Base-by-base conservation (phyloP, 2,888 invertebrate genomes). In the Seira sanloemensis region DNA sequence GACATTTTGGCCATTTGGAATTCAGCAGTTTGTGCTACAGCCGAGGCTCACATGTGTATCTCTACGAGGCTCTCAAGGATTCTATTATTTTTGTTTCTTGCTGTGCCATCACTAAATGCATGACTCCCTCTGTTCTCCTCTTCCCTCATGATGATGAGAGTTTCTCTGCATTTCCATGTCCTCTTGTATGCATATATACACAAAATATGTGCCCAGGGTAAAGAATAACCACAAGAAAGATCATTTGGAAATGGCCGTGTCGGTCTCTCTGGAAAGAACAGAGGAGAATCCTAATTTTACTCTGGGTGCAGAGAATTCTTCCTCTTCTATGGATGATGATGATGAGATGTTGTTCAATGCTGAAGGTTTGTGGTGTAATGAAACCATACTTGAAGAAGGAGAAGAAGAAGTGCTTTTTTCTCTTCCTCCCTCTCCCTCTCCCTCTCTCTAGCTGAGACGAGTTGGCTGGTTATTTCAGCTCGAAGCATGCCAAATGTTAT, bases 1-100 rank as follows among this genome's bases (percentile, higher is more conserved):
- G 75, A 81, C 81, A 72, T 65, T 69, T 77, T 78, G 78, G 73
- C 73, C 83, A 83, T 73, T 83, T 78, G 72, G 67, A 66, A 78
- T 83, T 83, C 83, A 83, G 27, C 73, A n/a, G n/a, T 68, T 58
- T 27, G 25, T n/a, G 50, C 16, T 50, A 12, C 50, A 50, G 50
- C 16, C 16, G 50, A 50, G 50, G 50, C 12, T 50, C 37, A 37
- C 37, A 37, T 37, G 12, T 37, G 37, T 37, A 37, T 37, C 5
- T 12, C 4, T 37, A 37, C 37, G 50, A n/a, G 50, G 16, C 12
- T 50, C 50, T 50, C 50, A n/a, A n/a, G n/a, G n/a, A n/a, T n/a
- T n/a, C n/a, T n/a, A n/a, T n/a, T n/a, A n/a, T n/a, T n/a, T n/a
- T n/a, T n/a, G n/a, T n/a, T n/a, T n/a, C n/a, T n/a, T n/a, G n/a